Evolutionary conservation across 2,888 invertebrate genomes (phyloP).

Genomic region (Plebejus argus): DNA sequence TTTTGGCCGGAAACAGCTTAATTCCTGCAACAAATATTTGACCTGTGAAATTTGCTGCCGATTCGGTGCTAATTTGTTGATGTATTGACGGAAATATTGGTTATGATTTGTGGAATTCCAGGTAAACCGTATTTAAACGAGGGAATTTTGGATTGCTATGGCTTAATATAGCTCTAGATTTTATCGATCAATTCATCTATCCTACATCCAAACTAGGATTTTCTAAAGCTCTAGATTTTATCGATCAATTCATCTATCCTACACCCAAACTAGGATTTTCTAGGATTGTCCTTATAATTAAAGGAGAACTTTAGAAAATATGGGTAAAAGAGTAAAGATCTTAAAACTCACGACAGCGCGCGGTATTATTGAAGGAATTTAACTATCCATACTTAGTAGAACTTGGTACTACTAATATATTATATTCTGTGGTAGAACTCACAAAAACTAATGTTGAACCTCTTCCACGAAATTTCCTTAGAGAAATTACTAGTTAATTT

Average conservation of each 20-base stretch:
- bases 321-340: too few species aligned
- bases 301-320: too few species aligned
- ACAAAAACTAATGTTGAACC: too few species aligned
- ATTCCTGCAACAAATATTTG: constrained; percentile 9
- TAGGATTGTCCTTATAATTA: too few species aligned
- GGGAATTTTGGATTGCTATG: background rate
- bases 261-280: background rate
- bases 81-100: constrained; percentile 5
- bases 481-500: too few species aligned
- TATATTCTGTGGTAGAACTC: too few species aligned
- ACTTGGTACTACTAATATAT: too few species aligned
- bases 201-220: background rate
- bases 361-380: too few species aligned
- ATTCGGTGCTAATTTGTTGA: constrained; percentile 1
- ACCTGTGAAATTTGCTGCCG: background rate
- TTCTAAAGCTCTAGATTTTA: too few species aligned
- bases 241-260: background rate
- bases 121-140: background rate
- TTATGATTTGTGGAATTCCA: background rate
- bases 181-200: background rate
- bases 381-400: too few species aligned
- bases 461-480: too few species aligned
- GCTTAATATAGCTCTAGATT: background rate
- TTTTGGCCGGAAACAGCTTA: background rate
- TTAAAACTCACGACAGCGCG: too few species aligned